Conservation (phyloP, 53 echinoderm and acorn worm species). For the Zoroaster sp. region DNA sequence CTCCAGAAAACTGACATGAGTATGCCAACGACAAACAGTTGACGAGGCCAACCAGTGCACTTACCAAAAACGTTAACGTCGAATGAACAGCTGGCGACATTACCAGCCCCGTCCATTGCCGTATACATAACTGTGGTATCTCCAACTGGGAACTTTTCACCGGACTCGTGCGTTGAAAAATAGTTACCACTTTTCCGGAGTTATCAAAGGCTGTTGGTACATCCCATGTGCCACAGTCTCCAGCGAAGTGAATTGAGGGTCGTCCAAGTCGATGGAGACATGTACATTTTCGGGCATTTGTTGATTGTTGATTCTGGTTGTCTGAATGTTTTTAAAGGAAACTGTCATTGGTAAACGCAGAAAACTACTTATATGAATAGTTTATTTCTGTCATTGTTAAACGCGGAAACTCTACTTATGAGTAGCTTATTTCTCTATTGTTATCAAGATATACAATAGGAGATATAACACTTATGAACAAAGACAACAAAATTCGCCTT, state of each 20-base stretch:
- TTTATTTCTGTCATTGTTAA: too few species aligned
- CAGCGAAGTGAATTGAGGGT: not conserved
- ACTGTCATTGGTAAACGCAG: too few species aligned
- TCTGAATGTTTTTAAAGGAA: too few species aligned
- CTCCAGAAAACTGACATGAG: too few species aligned
- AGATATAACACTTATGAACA: too few species aligned
- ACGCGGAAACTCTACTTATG: too few species aligned
- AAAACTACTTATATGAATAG: too few species aligned
- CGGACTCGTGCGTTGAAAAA: not conserved
- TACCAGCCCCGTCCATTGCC: not conserved
- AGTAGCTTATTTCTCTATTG: too few species aligned
- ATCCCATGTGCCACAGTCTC: not conserved
- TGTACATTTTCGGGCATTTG: not conserved
- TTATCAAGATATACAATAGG: too few species aligned
- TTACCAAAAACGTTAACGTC: not conserved
- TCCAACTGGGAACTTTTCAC: not conserved
- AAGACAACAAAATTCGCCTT: too few species aligned
- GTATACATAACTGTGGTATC: not conserved
- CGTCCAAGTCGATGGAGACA: not conserved
- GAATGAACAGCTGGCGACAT: not conserved
- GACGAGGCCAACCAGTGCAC: not conserved
- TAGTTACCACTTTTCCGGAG: not conserved
- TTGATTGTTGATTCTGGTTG: not conserved
- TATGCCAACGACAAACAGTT: too few species aligned
- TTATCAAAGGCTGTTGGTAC: not conserved